These are phyloP conservation scores for Microctonus aethiopoides DNA, from an alignment of 2,888 invertebrate species.

Conservation along the genomic window DNA sequence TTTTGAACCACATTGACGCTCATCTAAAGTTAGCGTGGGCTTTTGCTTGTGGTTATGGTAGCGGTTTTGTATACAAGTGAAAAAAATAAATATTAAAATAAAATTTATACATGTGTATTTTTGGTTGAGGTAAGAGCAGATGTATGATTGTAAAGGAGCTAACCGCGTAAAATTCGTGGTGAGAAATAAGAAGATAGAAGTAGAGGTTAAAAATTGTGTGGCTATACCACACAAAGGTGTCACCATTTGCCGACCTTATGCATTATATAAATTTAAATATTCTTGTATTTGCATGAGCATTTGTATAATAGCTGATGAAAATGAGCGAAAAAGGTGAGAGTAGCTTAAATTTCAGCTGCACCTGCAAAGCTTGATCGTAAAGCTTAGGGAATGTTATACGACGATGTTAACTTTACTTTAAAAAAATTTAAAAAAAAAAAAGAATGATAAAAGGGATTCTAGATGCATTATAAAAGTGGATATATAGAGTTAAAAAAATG, in stretches of 20 bases:
- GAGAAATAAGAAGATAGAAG: not conserved
- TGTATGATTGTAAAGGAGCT: not conserved
- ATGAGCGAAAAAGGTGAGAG: not conserved
- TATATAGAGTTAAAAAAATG: constrained; percentile 18
- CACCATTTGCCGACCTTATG: not conserved
- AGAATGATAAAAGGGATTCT: constrained; percentile 32
- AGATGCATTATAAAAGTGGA: constrained; percentile 35
- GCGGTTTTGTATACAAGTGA: not conserved
- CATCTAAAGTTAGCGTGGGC: not conserved
- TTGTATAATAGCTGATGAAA: not conserved
- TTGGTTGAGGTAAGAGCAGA: not conserved
- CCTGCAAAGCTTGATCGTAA: constrained; percentile 40
- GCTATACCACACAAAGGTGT: not conserved
- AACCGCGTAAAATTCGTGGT: not conserved
- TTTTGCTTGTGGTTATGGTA: not conserved
- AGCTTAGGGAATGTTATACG: constrained; percentile 36
- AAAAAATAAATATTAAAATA: not conserved
- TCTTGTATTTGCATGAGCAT: too few species aligned
- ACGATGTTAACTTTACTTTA: constrained; percentile 45
- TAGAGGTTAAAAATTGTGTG: not conserved
- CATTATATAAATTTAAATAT: not conserved
- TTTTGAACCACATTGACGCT: not conserved
- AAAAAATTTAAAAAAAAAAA: constrained; percentile 5
- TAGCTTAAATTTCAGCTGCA: constrained; percentile 28
- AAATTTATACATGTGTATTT: not conserved